Base-by-base conservation (phyloP, 37 sponge, comb jelly and placozoan genomes). In the Axinella damicornis region DNA sequence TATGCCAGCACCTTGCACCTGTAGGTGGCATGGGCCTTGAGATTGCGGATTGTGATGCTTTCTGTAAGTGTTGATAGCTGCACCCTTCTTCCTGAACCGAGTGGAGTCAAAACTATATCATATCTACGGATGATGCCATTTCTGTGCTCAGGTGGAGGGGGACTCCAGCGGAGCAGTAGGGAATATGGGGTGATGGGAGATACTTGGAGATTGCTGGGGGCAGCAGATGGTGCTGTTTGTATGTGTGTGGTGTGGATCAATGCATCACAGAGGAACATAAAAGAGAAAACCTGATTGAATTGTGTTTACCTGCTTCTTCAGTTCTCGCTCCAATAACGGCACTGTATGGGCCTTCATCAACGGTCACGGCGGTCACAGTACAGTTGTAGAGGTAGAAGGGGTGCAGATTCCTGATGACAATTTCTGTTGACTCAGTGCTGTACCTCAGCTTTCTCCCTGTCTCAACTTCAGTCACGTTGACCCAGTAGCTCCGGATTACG, bases 61-160 rank as follows among this genome's bases (percentile, higher is more conserved):
- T 46, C 9, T 46, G 46, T 46, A 4, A 46, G 46, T 46, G 46
- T 46, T 12, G 46, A 46, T 46, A 12, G 46, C 9, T 46, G 46
- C 46, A 46, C 46, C 9, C 46, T 46, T 46, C 6, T 46, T 46
- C 9, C 46, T 46, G 46, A 46, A 46, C 9, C 9, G 46, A 46
- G 46, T 9, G 4, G 46, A 46, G 46, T 12, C 46, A 46, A 46
- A 46, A 46, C 46, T 12, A 46, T 46, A 9, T 46, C 9, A 46
- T 46, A 46, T 46, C 46, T 46, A 9, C 46, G 46, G 9, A 87
- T 73, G 41, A 87, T 80, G 20, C 87, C 87, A 72, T 87, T 79
- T 27, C 33, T 2, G 37, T 61, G 22, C 16, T 63, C 80, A 21
- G 38, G 33, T 22, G 66, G 55, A 18, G 80, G 80, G 35, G 80